A percentile compares a stretch with the other conserved stretches of the same genome.
Conservation (phyloP, 2,113 vertebrate genomes). For the Cepphus grylle region DNA sequence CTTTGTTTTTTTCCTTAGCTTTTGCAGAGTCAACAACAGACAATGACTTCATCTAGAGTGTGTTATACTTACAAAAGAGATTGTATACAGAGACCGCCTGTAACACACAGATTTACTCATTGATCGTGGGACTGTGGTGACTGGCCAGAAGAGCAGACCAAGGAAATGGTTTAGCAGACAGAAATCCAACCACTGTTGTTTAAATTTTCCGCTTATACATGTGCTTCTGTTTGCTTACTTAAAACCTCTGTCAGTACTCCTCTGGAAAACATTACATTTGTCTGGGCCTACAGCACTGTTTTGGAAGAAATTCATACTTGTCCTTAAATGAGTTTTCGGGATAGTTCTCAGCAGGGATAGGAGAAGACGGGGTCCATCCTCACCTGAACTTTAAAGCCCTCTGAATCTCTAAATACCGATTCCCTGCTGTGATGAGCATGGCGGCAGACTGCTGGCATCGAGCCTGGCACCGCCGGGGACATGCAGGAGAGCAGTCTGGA, state of each 20-base stretch:
- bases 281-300: not conserved
- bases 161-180: not conserved
- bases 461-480: fast-evolving
- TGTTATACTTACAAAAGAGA: not conserved
- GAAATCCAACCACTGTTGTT: not conserved
- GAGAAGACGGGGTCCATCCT: not conserved
- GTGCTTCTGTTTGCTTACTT: not conserved
- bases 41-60: not conserved
- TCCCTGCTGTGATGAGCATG: not conserved
- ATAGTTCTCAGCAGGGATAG: not conserved
- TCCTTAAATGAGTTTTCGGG: not conserved
- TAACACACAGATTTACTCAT: not conserved
- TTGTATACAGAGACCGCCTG: not conserved
- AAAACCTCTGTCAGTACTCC: not conserved
- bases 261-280: not conserved
- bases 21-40: not conserved
- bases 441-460: not conserved
- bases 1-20: not conserved
- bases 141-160: not conserved
- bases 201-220: not conserved
- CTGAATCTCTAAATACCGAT: not conserved
- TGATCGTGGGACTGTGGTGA: not conserved
- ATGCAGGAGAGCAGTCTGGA: not conserved
- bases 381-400: not conserved
- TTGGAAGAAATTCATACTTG: not conserved